phyloP scores from a whole-genome alignment of 1,140 invertebrate genomes.

The Sinella curviseta region DNA sequence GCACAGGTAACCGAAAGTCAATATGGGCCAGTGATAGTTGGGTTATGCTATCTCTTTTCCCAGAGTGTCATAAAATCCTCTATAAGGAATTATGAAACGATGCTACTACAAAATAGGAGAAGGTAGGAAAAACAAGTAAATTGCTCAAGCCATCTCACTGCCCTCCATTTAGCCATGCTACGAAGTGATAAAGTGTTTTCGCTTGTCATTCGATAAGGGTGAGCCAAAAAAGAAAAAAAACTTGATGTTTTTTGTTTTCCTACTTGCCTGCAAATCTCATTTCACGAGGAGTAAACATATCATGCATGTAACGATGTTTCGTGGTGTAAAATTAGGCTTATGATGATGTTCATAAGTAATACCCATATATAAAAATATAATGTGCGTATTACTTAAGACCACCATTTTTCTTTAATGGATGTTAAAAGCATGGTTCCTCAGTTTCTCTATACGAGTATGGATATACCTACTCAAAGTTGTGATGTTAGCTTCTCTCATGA shows the following conservation, averaged over 20 bases:
- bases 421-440: too few relatives aligned
- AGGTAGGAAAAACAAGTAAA: neutral
- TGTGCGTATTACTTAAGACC: neutral
- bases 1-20: too few relatives aligned
- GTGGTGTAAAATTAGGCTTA: neutral
- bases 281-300: neutral
- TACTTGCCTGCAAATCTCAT: neutral
- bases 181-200: neutral
- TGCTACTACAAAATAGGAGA: neutral
- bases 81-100: too few relatives aligned
- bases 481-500: too few relatives aligned
- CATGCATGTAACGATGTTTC: neutral
- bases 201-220: neutral
- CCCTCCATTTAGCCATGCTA: neutral
- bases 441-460: too few relatives aligned
- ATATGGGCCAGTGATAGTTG: too few relatives aligned
- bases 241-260: neutral
- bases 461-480: too few relatives aligned
- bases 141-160: neutral
- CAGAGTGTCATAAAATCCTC: too few relatives aligned
- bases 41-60: too few relatives aligned
- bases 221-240: neutral
- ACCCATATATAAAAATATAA: neutral
- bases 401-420: neutral
- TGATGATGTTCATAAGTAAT: neutral